Conservation (phyloP, 2,797 vertebrate genomes). For the Esox masquinongy region DNA sequence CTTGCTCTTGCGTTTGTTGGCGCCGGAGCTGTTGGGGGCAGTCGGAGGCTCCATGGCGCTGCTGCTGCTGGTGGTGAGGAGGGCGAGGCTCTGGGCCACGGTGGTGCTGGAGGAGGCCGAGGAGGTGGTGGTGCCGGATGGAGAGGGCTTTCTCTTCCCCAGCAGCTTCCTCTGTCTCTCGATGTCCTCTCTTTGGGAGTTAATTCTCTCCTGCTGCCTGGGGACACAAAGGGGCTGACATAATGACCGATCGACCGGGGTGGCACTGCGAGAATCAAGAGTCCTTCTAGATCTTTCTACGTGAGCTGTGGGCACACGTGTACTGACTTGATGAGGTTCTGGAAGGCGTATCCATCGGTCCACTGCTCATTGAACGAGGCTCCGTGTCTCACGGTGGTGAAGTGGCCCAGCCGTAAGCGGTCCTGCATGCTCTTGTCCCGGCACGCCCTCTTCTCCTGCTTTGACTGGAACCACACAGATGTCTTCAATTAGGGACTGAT, state of each 20-base stretch:
- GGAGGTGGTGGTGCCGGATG: not conserved
- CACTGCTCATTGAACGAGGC: slow-evolving; percentile 88
- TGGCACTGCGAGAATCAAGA: not conserved
- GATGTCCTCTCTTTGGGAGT: slow-evolving; percentile 86
- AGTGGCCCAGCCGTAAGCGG: slow-evolving; percentile 82
- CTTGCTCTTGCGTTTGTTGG: slow-evolving; percentile 85
- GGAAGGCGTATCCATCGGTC: slow-evolving; percentile 88
- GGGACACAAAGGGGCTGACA: not conserved
- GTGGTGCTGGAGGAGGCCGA: slow-evolving; percentile 28
- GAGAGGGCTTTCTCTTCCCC: slow-evolving; percentile 83
- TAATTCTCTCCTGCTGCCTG: slow-evolving; percentile 88
- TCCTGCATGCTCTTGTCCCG: slow-evolving; percentile 90
- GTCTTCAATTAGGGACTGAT: not conserved
- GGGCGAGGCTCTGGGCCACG: slow-evolving; percentile 74
- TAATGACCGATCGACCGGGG: not conserved
- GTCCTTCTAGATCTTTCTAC: not conserved
- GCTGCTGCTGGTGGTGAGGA: slow-evolving; percentile 79
- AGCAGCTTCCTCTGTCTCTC: slow-evolving; percentile 86
- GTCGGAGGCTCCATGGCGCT: slow-evolving; percentile 27
- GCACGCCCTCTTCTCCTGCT: slow-evolving; percentile 88
- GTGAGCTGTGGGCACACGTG: not conserved
- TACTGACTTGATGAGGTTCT: slow-evolving; percentile 85
- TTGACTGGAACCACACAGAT: slow-evolving; percentile 69
- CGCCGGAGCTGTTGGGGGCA: slow-evolving; percentile 72
- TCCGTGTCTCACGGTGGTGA: slow-evolving; percentile 84